Evolutionary conservation across 1,140 invertebrate species (phyloP).

Genomic region (Drosophila kanapiae): DNA sequence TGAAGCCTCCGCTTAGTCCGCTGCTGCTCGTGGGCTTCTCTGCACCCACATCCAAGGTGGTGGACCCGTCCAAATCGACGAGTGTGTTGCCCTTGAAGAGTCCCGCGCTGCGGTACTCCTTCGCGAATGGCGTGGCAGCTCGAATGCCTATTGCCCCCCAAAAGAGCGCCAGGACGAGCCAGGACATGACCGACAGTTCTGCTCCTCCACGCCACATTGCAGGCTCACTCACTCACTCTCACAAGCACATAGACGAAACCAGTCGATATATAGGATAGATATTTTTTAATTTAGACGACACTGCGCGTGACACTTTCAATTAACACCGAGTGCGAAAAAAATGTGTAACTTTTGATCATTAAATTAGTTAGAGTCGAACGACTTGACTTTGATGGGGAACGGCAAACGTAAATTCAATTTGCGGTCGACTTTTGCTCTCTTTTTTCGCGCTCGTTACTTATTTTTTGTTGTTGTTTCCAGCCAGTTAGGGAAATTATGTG

Average conservation of each 20-base stretch:
- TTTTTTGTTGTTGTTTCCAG: constrained; percentile 15
- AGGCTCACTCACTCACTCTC: constrained; percentile 21
- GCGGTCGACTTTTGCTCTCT: constrained; percentile 45
- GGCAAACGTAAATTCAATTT: constrained; percentile 63
- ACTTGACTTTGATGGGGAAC: constrained; percentile 45
- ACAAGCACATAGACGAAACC: constrained; percentile 44
- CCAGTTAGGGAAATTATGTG: constrained; percentile 63
- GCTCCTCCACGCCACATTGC: constrained; percentile 54
- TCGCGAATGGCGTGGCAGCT: constrained; percentile 68
- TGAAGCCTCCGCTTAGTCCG: constrained; percentile 35
- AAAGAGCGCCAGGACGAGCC: constrained; percentile 33
- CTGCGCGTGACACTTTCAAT: constrained; percentile 65
- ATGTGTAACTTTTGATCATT: constrained; percentile 59
- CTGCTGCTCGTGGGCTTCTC: constrained; percentile 57
- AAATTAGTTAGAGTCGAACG: constrained; percentile 65
- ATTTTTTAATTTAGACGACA: constrained; percentile 47
- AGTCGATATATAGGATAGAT: constrained; percentile 14
- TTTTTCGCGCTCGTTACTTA: constrained; percentile 28
- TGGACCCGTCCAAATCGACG: constrained; percentile 62
- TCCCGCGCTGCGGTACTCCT: constrained; percentile 71
- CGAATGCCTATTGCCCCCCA: constrained; percentile 37
- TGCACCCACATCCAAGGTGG: constrained; percentile 60
- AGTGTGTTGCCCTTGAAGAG: constrained; percentile 66
- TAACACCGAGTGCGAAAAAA: constrained; percentile 57
- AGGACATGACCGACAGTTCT: constrained; percentile 50